These are phyloP conservation scores for Drymodes brunneopygia DNA, from an alignment of 2,113 vertebrate genomes.

Conservation along the genomic window DNA sequence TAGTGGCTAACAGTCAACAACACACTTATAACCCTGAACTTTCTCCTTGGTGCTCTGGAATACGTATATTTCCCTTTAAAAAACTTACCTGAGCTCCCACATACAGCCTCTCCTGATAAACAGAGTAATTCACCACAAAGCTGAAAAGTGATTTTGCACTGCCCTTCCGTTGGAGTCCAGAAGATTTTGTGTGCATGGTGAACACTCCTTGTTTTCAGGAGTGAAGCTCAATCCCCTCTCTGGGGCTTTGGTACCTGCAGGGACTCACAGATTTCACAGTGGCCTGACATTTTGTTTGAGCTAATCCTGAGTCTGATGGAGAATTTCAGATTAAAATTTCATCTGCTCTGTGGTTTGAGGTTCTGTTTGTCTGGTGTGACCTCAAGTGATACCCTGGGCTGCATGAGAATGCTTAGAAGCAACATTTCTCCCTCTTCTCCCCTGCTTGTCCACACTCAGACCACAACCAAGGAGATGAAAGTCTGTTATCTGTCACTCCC, in stretches of 20 bases:
- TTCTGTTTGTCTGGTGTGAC: background rate
- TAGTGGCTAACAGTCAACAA: background rate
- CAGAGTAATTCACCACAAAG: background rate
- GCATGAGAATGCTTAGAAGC: background rate
- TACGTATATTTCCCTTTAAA: background rate
- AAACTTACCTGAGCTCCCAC: background rate
- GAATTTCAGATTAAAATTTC: background rate
- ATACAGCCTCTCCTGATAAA: accelerated
- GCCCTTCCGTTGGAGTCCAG: background rate
- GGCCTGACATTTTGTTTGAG: background rate
- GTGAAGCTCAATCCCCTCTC: background rate
- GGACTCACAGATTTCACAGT: background rate
- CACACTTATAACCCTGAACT: background rate
- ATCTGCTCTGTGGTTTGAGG: background rate
- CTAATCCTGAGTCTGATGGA: background rate
- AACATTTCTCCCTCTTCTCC: too few relatives aligned
- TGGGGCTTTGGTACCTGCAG: background rate
- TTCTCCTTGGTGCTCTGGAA: background rate
- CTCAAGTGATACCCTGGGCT: background rate
- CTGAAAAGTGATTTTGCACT: accelerated
- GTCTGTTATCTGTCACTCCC: background rate
- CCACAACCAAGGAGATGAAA: background rate
- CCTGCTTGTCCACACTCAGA: background rate
- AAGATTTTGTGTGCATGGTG: background rate
- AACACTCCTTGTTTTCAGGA: background rate